A percentile compares a stretch with the other conserved stretches of the same genome.
Conservation (phyloP, 1,140 invertebrate genomes). For the Bemisia tabaci region DNA sequence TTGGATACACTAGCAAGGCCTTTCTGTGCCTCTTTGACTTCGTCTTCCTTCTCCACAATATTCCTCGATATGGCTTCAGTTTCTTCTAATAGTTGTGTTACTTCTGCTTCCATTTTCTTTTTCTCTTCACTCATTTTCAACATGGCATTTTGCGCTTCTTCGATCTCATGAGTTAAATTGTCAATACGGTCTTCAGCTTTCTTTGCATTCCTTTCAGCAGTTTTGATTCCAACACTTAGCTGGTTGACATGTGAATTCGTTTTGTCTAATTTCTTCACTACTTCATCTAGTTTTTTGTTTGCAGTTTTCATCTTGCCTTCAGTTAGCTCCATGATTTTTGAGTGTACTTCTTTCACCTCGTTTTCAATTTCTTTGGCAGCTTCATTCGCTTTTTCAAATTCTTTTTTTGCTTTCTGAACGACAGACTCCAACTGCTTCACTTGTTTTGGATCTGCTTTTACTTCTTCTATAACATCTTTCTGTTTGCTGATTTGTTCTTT, state of each 20-base stretch:
- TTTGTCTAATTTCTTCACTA: conserved; percentile 54
- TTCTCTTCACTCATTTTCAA: conserved; percentile 43
- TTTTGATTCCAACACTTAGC: conserved; percentile 67
- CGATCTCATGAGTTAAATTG: conserved; percentile 54
- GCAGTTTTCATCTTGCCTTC: conserved; percentile 52
- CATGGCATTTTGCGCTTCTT: conserved; percentile 43
- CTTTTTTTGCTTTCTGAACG: conserved; percentile 29
- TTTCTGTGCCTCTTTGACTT: conserved; percentile 36
- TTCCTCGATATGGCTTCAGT: conserved; percentile 35
- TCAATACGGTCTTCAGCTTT: conserved; percentile 55
- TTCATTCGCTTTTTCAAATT: conserved; percentile 43
- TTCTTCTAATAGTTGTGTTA: conserved; percentile 36
- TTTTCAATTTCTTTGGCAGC: conserved; percentile 40
- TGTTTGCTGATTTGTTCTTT: conserved; percentile 55
- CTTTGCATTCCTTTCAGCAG: conserved; percentile 59
- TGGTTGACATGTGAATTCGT: conserved; percentile 55
- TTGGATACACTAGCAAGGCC: conserved; percentile 40
- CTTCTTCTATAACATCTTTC: conserved; percentile 45
- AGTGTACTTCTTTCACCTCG: conserved; percentile 46
- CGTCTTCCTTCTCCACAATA: conserved; percentile 36
- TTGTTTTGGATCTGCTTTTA: conserved; percentile 48
- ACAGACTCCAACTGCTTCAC: conserved; percentile 39
- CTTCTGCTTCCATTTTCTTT: conserved; percentile 40
- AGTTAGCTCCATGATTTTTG: conserved; percentile 61
- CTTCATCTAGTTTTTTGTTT: conserved; percentile 52